Conservation (phyloP, 2,888 invertebrate species). For the Vesta saturnalis region DNA sequence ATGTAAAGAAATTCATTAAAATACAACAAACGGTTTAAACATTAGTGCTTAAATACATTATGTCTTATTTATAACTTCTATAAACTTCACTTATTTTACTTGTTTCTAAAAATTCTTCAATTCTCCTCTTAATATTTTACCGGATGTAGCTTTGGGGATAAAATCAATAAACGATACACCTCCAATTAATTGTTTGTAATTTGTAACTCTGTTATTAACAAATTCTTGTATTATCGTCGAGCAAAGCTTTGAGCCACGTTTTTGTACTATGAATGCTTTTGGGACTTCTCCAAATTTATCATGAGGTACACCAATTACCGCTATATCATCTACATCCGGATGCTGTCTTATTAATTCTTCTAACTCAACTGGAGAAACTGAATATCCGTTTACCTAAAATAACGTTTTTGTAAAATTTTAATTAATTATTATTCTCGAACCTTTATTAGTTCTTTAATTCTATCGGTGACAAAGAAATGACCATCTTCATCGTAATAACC, state of each 20-base stretch:
- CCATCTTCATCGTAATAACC: constrained; percentile 75
- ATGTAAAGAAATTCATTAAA: too few relatives aligned
- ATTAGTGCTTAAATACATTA: too few relatives aligned
- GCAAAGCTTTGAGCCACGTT: constrained; percentile 57
- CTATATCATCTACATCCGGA: too few relatives aligned
- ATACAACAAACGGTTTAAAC: too few relatives aligned
- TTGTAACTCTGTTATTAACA: constrained; percentile 69
- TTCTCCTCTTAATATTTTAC: constrained; percentile 78
- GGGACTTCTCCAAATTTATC: too few relatives aligned
- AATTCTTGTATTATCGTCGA: constrained; percentile 69
- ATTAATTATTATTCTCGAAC: constrained; percentile 86
- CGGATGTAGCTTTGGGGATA: constrained; percentile 80
- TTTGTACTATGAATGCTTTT: constrained; percentile 74
- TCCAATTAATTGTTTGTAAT: too few relatives aligned
- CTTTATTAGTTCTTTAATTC: too few relatives aligned
- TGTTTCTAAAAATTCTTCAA: too few relatives aligned
- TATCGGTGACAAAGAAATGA: constrained; percentile 73
- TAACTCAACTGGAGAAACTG: constrained; percentile 88
- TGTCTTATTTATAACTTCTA: too few relatives aligned
- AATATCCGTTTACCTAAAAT: constrained; percentile 64
- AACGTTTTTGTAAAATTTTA: too few relatives aligned
- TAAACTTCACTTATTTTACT: too few relatives aligned
- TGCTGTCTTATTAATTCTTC: constrained; percentile 77
- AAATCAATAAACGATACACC: constrained; percentile 71
- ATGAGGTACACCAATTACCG: too few relatives aligned